Base-by-base conservation (phyloP, 2,888 invertebrate genomes). In the Cancer borealis region DNA sequence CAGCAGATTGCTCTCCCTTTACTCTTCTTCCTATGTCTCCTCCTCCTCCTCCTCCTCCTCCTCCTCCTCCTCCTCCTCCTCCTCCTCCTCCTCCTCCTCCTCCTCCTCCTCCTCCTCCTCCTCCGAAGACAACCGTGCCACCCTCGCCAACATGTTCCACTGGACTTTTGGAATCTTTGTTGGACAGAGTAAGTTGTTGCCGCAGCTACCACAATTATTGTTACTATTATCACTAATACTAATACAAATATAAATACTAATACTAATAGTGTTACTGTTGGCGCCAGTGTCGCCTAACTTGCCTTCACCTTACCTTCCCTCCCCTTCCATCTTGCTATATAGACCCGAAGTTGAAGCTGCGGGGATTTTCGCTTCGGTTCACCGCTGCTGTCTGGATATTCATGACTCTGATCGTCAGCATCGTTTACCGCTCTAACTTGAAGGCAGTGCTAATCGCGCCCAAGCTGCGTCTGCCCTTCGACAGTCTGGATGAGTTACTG, bases 391-490 rank as follows among this genome's bases (percentile, higher is more conserved):
- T 84, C 39, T 84, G 84, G 84, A 84, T 84, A 21, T 39, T 84
- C 39, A 84, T 84, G 84, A 84, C 39, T 39, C 39, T 84, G 30
- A 84, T 84, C 39, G 30, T 84, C 3, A 84, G 84, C 17, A 10
- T 84, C 39, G 84, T 84, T 30, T 39, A 84, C 17, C 84, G 84
- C 39, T 84, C 84, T 39, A 84, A 84, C 84, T 39, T 84, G 84
- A 84, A 84, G 39, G 84, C 73, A n/a, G 26, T 73, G 26, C 73
- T 73, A 5, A 26, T 73, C 73, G n/a, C 84, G 0, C 84, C 84
- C 14, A 84, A 84, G 39, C 84, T 84, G 39, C 39, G 84, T 30
- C 84, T 84, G 30, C 84, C 84, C 26, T 84, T 84, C 26, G 84
- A 84, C 39, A 84, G 39, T 14, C 1, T 39, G 39, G 84, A 84